phyloP scores from a whole-genome alignment of 2,888 invertebrate species.

The Aphelenchoides bicaudatus region DNA sequence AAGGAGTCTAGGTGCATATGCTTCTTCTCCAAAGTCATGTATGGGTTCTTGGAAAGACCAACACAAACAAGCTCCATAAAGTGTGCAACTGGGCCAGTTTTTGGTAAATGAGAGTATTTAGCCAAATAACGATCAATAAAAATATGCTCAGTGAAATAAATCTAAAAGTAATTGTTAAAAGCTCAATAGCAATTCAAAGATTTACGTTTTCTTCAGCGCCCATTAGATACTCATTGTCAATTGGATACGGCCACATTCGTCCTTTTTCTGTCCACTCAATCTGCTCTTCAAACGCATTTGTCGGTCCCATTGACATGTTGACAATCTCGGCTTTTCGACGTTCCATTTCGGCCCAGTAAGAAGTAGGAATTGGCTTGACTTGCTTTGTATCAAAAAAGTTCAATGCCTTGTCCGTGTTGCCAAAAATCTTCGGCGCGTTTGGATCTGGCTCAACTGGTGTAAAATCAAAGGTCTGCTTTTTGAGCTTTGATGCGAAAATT shows the following conservation, averaged over 20 bases:
- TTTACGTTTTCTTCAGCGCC: slow-evolving; percentile 64
- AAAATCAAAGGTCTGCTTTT: not conserved
- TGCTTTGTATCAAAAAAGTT: not conserved
- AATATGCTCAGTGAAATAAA: slow-evolving; percentile 85
- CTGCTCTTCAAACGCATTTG: slow-evolving; percentile 88
- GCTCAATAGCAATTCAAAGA: not conserved
- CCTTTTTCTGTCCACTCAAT: slow-evolving; percentile 87
- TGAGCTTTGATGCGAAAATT: not conserved
- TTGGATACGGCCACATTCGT: slow-evolving; percentile 92
- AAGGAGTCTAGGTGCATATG: slow-evolving; percentile 86
- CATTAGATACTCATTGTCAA: slow-evolving; percentile 77
- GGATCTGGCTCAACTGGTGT: not conserved
- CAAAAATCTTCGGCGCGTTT: slow-evolving; percentile 16
- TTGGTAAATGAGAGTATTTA: slow-evolving; percentile 77
- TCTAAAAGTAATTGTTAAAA: slow-evolving; percentile 52
- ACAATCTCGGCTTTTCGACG: slow-evolving; percentile 39
- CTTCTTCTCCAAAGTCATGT: slow-evolving; percentile 81
- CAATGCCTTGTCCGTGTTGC: slow-evolving; percentile 4
- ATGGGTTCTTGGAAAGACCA: slow-evolving; percentile 89
- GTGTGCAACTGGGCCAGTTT: slow-evolving; percentile 81
- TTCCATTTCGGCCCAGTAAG: slow-evolving; percentile 28
- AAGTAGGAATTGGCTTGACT: not conserved
- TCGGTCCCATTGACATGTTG: slow-evolving; percentile 49
- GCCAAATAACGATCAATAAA: slow-evolving; percentile 81
- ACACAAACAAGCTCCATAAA: slow-evolving; percentile 94